Evolutionary conservation across 2,888 invertebrate species (phyloP).

Genomic region (Plutella xylostella): DNA sequence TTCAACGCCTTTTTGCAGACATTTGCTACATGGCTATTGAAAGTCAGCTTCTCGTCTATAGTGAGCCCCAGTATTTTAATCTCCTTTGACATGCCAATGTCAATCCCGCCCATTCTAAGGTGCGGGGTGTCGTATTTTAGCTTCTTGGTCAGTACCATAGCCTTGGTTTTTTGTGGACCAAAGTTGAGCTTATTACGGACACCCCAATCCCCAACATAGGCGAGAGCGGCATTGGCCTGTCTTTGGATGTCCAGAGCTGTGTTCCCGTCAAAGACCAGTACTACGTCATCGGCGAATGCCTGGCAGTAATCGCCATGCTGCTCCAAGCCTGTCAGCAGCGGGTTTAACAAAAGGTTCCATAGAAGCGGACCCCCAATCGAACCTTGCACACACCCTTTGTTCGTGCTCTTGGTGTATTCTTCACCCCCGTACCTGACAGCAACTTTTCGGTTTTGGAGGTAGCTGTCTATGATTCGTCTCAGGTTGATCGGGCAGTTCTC

Average conservation of each 20-base stretch:
- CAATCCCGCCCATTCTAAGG: neutral
- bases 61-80: conserved; percentile 15
- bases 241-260: conserved; percentile 2
- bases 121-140: conserved; percentile 3
- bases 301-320: too few relatives aligned
- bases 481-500: too few relatives aligned
- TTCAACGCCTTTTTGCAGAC: conserved; percentile 11
- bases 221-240: conserved; percentile 3
- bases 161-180: conserved; percentile 1
- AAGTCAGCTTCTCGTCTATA: conserved; percentile 13
- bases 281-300: neutral
- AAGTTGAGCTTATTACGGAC: neutral
- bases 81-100: neutral
- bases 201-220: neutral
- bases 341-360: too few relatives aligned
- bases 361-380: too few relatives aligned
- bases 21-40: conserved; percentile 6
- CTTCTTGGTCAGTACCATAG: conserved; percentile 5
- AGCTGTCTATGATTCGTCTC: too few relatives aligned
- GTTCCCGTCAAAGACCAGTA: neutral
- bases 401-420: too few relatives aligned
- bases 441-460: too few relatives aligned
- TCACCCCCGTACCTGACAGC: too few relatives aligned
- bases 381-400: too few relatives aligned
- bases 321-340: too few relatives aligned